phyloP scores from a whole-genome alignment of 2,113 vertebrate genomes.

The Hydrochoerus hydrochaeris region DNA sequence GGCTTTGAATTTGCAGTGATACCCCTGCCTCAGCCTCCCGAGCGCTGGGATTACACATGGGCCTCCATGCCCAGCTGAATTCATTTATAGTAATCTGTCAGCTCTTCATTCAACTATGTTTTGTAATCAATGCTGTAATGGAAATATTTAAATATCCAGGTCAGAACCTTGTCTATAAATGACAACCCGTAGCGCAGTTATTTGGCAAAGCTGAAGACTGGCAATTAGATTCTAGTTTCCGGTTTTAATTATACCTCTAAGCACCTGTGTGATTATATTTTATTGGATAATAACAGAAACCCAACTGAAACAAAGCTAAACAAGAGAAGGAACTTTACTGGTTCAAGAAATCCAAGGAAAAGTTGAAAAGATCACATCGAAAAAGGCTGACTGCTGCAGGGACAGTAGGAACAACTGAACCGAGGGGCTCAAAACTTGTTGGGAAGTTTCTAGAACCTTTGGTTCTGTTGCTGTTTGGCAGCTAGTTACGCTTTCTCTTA shows the following conservation, averaged over 20 bases:
- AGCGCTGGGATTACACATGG: no score
- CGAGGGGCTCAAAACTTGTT: neutral
- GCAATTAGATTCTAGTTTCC: neutral
- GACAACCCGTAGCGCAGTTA: neutral
- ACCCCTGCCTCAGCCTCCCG: no score
- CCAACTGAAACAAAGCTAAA: neutral
- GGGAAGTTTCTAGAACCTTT: neutral
- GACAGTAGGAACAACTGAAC: neutral
- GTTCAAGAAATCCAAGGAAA: neutral
- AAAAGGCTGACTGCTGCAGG: neutral
- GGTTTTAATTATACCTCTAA: slow-evolving; percentile 30
- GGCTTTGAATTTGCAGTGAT: neutral
- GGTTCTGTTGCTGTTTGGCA: neutral
- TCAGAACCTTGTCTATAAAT: neutral
- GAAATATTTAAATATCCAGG: slow-evolving; percentile 30
- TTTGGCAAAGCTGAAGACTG: neutral
- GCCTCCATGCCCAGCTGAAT: neutral
- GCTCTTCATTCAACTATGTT: neutral
- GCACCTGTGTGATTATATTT: neutral
- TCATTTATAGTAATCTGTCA: neutral
- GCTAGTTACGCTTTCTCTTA: neutral
- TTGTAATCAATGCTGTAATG: neutral
- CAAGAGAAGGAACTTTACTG: neutral
- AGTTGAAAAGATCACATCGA: neutral
- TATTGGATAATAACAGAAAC: slow-evolving; percentile 7